A percentile compares a stretch with the other conserved stretches of the same genome.
Conservation (phyloP, 2,113 vertebrate species). For the Kryptolebias marmoratus region DNA sequence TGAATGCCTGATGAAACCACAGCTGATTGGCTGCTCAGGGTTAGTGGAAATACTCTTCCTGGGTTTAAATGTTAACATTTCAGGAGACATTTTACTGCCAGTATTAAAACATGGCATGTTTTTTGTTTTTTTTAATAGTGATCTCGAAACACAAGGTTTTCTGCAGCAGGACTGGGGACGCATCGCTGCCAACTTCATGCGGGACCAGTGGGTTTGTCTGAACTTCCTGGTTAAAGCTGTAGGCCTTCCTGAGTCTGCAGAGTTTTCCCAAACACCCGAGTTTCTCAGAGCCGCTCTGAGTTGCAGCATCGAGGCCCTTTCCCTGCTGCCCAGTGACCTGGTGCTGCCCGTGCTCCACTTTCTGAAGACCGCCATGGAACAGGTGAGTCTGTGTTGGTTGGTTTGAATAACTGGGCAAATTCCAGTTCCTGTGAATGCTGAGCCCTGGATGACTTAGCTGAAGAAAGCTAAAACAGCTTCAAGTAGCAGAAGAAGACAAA, state of each 20-base stretch:
- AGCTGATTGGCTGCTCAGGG: slow-evolving; percentile 65
- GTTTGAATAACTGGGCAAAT: too few relatives aligned
- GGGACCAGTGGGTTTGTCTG: slow-evolving; percentile 90
- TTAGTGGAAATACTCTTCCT: slow-evolving; percentile 34
- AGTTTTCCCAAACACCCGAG: slow-evolving; percentile 37
- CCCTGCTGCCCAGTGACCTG: slow-evolving; percentile 85
- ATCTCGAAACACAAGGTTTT: slow-evolving; percentile 64
- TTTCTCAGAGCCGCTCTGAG: slow-evolving; percentile 75
- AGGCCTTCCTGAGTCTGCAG: slow-evolving; percentile 7
- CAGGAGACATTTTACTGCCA: not conserved
- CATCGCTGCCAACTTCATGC: slow-evolving; percentile 83
- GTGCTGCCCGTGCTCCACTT: slow-evolving; percentile 87
- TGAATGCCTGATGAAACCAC: slow-evolving; percentile 83
- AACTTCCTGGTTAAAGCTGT: slow-evolving; percentile 77
- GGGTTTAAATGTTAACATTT: not conserved
- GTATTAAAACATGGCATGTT: not conserved
- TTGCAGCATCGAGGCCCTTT: slow-evolving; percentile 83
- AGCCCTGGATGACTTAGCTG: too few relatives aligned
- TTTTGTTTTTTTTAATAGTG: slow-evolving; percentile 52
- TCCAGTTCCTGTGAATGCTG: not conserved
- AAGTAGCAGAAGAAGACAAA: too few relatives aligned
- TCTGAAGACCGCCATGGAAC: slow-evolving; percentile 84
- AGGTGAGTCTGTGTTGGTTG: slow-evolving; percentile 75
- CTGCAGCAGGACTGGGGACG: slow-evolving; percentile 89
- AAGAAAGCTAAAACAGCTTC: too few relatives aligned